These are phyloP conservation scores for Melitaea cinxia DNA, from an alignment of 1,140 invertebrate genomes.

Conservation along the genomic window DNA sequence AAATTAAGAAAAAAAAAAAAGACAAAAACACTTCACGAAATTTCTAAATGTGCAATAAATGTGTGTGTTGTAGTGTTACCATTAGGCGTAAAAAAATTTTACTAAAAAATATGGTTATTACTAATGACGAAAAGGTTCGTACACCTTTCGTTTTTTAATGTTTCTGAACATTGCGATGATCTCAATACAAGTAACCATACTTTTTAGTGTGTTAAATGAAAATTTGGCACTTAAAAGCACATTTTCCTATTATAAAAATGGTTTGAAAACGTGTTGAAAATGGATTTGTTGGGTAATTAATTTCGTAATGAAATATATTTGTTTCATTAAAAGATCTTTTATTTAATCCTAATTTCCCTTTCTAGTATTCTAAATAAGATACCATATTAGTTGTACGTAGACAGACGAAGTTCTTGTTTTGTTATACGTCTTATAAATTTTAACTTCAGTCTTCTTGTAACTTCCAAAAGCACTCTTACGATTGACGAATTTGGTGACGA, in stretches of 20 bases:
- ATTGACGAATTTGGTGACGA: too few relatives aligned
- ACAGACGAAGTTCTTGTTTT: too few relatives aligned
- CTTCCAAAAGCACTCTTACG: too few relatives aligned
- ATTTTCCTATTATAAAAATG: constrained; percentile 79
- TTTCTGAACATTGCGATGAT: constrained; percentile 69
- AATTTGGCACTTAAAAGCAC: constrained; percentile 81
- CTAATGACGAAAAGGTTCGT: constrained; percentile 43
- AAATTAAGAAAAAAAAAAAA: constrained; percentile 77
- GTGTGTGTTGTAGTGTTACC: constrained; percentile 82
- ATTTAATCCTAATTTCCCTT: constrained; percentile 40
- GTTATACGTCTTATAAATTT: too few relatives aligned
- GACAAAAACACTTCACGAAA: constrained; percentile 79
- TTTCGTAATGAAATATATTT: constrained; percentile 83
- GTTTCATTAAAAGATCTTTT: constrained; percentile 79
- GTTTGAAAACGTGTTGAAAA: constrained; percentile 80
- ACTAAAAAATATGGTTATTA: constrained; percentile 67
- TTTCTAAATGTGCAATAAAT: constrained; percentile 83
- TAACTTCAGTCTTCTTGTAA: too few relatives aligned
- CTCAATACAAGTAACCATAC: constrained; percentile 69
- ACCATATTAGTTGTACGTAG: too few relatives aligned
- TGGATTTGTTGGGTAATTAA: constrained; percentile 83
- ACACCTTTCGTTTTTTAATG: constrained; percentile 58
- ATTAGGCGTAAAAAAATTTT: constrained; percentile 78
- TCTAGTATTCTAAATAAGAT: background rate
- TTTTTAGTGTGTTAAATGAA: constrained; percentile 71